Evolutionary conservation across 1,140 invertebrate genomes (phyloP).

Genomic region (Drosophila murphyi): DNA sequence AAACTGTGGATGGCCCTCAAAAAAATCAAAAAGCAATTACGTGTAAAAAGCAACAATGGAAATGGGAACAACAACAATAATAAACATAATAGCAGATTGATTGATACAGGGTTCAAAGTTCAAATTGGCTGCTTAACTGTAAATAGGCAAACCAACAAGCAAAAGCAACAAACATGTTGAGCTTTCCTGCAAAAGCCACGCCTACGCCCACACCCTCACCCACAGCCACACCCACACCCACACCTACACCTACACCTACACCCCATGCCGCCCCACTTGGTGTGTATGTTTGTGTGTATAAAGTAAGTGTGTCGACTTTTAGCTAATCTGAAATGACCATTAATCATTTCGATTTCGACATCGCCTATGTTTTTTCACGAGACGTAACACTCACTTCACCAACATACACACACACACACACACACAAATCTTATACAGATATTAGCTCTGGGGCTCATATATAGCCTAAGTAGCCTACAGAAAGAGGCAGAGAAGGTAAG

Average conservation of each 20-base stretch:
- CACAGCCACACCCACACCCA: not conserved
- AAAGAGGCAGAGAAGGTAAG: constrained; percentile 2
- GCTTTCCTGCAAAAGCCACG: constrained; percentile 21
- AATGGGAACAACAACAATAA: constrained; percentile 47
- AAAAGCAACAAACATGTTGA: constrained; percentile 58
- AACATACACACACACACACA: constrained; percentile 41
- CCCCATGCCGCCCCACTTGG: not conserved
- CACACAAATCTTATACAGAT: constrained; percentile 39
- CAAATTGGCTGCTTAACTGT: constrained; percentile 81
- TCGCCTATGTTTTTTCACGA: constrained; percentile 41
- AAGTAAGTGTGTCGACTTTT: constrained; percentile 56
- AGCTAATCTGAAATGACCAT: constrained; percentile 80
- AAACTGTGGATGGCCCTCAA: not conserved
- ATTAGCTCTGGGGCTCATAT: constrained; percentile 41
- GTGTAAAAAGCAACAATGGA: constrained; percentile 54
- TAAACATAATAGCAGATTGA: constrained; percentile 83
- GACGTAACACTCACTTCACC: not conserved
- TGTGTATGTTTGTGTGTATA: constrained; percentile 12
- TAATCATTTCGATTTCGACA: constrained; percentile 74
- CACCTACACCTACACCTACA: not conserved
- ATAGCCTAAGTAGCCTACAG: constrained; percentile 7
- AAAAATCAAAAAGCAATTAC: constrained; percentile 81
- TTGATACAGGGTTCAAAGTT: constrained; percentile 78
- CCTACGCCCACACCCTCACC: not conserved
- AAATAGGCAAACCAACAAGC: constrained; percentile 69